Conservation (phyloP, 2,888 invertebrate genomes). For the Xanthia togata region DNA sequence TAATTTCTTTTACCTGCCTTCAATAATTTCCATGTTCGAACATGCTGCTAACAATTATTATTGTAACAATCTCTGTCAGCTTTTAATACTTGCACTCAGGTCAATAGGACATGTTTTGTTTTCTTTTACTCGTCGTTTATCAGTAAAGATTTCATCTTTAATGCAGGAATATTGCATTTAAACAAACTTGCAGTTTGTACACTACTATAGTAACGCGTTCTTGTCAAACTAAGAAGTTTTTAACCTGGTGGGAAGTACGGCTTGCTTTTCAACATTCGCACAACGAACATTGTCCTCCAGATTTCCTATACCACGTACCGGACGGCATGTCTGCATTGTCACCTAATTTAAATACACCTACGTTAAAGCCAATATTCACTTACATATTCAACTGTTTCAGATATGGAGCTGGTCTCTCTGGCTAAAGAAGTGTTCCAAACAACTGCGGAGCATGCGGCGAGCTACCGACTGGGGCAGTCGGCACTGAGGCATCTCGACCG, state of each 20-base stretch:
- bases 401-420: slow-evolving; percentile 83
- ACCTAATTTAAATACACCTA: slow-evolving; percentile 3
- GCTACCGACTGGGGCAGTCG: slow-evolving; percentile 87
- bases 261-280: background rate
- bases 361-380: background rate
- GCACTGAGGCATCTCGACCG: slow-evolving; percentile 85
- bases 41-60: background rate
- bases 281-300: background rate
- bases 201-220: background rate
- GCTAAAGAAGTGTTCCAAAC: slow-evolving; percentile 80
- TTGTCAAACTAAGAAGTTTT: background rate
- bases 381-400: slow-evolving; percentile 66
- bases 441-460: slow-evolving; percentile 82
- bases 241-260: background rate
- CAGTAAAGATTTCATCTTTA: slow-evolving; percentile 21
- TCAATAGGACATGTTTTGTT: slow-evolving; percentile 39
- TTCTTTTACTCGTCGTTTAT: slow-evolving; percentile 36
- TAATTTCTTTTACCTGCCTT: background rate
- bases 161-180: slow-evolving; percentile 10
- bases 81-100: slow-evolving; percentile 39
- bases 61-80: slow-evolving; percentile 1
- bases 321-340: slow-evolving; percentile 3
- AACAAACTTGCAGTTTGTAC: background rate
- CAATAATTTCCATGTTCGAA: background rate
- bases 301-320: background rate